A percentile compares a stretch with the other conserved stretches of the same genome.
Evolutionary conservation across 2,797 vertebrate genomes (phyloP).

Genomic region (Chiroxiphia lanceolata): DNA sequence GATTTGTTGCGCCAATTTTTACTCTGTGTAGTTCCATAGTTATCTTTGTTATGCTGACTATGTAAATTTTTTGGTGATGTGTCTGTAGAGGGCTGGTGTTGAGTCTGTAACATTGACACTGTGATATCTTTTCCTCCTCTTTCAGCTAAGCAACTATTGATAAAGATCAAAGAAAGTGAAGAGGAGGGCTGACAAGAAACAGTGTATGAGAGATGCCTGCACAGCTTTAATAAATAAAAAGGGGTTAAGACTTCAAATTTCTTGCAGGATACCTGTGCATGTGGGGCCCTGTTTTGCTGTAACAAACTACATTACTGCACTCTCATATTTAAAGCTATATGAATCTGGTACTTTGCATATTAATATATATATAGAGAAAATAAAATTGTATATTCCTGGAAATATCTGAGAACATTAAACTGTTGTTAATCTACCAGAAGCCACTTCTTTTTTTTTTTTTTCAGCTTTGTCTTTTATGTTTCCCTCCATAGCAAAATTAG

Average conservation of each 20-base stretch:
- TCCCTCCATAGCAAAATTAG: conserved; percentile 1
- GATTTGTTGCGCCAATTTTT: not conserved
- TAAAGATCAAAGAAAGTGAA: conserved; percentile 57
- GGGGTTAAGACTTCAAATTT: conserved; percentile 40
- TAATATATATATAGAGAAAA: not conserved
- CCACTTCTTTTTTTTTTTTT: not conserved
- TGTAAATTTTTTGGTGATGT: not conserved
- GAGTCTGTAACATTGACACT: conserved; percentile 32
- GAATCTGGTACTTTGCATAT: not conserved
- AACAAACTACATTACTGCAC: not conserved
- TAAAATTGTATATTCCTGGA: not conserved
- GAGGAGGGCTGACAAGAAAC: conserved; percentile 49
- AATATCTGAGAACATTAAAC: not conserved
- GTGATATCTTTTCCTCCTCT: conserved; percentile 21
- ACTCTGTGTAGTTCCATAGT: not conserved
- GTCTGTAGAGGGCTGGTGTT: conserved; percentile 32
- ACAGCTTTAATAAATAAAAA: conserved; percentile 59
- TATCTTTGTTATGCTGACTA: conserved; percentile 52
- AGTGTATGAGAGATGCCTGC: conserved; percentile 33
- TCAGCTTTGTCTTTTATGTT: not conserved
- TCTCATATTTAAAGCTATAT: not conserved
- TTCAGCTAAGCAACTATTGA: conserved; percentile 34
- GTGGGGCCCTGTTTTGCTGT: conserved; percentile 21
- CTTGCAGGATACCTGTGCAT: not conserved
- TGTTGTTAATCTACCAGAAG: not conserved